Conservation (phyloP, 2,888 invertebrate species). For the Lochmaea crataegi region DNA sequence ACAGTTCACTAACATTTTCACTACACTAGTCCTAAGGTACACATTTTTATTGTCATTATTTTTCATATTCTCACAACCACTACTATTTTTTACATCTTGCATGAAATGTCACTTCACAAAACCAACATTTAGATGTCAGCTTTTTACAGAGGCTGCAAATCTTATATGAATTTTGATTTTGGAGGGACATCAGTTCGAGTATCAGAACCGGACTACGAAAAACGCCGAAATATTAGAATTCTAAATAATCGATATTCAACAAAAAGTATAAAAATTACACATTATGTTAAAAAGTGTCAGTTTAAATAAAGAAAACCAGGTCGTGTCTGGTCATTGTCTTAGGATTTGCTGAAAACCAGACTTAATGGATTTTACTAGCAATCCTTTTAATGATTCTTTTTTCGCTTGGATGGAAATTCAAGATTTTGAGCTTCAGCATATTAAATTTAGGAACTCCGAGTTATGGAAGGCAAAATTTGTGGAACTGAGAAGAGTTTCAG, state of each 20-base stretch:
- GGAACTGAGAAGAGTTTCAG: too few relatives aligned
- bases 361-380: too few relatives aligned
- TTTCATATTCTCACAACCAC: conserved; percentile 14
- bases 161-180: conserved; percentile 51
- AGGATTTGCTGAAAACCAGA: too few relatives aligned
- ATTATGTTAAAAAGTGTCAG: too few relatives aligned
- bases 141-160: conserved; percentile 49
- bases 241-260: not conserved
- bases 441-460: too few relatives aligned
- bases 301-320: too few relatives aligned
- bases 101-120: conserved; percentile 13
- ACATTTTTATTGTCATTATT: conserved; percentile 26
- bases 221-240: not conserved
- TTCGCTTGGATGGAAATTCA: too few relatives aligned
- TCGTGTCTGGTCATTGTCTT: too few relatives aligned
- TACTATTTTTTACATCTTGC: conserved; percentile 13
- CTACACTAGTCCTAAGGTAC: conserved; percentile 13
- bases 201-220: conserved; percentile 33
- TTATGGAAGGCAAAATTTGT: too few relatives aligned
- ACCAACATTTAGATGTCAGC: conserved; percentile 27
- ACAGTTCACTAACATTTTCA: conserved; percentile 9
- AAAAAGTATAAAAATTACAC: not conserved
- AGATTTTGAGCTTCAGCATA: too few relatives aligned
- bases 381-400: too few relatives aligned
- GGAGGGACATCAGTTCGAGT: conserved; percentile 42